Conservation (phyloP, 2,888 invertebrate species). For the Hofmannophila pseudospretella region DNA sequence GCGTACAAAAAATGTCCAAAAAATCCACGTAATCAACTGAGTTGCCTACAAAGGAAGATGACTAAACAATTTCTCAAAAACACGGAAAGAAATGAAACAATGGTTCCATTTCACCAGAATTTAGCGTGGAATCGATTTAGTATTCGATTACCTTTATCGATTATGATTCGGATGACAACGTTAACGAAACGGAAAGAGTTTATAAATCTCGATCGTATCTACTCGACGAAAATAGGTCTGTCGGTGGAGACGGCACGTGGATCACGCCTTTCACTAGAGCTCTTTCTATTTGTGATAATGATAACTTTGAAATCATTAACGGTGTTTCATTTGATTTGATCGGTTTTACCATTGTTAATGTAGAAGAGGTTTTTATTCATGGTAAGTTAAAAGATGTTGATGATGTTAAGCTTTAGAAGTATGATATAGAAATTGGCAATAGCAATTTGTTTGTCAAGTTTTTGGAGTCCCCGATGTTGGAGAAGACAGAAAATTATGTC, state of each 20-base stretch:
- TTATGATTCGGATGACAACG: conserved; percentile 11
- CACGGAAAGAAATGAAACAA: conserved; percentile 36
- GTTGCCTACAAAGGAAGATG: conserved; percentile 21
- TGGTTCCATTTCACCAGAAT: conserved; percentile 42
- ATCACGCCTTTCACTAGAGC: conserved; percentile 9
- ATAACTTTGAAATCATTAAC: neutral
- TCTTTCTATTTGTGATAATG: neutral
- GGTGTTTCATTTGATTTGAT: neutral
- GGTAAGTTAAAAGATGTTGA: too few relatives aligned
- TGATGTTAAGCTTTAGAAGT: too few relatives aligned
- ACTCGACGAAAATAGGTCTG: conserved; percentile 29
- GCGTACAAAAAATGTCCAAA: too few relatives aligned
- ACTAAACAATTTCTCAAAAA: conserved; percentile 21
- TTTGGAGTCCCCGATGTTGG: too few relatives aligned
- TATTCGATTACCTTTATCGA: conserved; percentile 12
- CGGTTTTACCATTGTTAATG: neutral
- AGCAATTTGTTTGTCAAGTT: too few relatives aligned
- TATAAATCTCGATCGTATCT: conserved; percentile 13
- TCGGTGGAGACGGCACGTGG: conserved; percentile 17
- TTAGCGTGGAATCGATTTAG: conserved; percentile 14
- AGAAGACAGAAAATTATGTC: too few relatives aligned
- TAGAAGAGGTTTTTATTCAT: neutral
- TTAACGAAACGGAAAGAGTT: conserved; percentile 13
- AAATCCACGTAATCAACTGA: too few relatives aligned
- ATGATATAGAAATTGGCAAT: too few relatives aligned